Evolutionary conservation across 2,888 invertebrate species (phyloP), one percentile per base, ranked within the genome.

Genomic region (Perdita meconis): DNA sequence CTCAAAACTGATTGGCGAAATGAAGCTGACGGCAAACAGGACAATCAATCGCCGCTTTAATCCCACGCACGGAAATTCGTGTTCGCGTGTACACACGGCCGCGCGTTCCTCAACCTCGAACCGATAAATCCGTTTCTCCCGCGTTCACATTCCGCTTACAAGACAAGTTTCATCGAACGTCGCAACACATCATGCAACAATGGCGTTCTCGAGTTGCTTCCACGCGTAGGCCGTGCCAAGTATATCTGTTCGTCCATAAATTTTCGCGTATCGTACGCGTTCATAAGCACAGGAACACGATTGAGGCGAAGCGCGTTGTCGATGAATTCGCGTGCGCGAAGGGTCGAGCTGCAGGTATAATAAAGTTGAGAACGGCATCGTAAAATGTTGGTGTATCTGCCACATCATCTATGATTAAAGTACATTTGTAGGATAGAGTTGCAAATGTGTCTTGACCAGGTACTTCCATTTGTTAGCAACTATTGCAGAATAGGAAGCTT

Each of bases 101-200:
- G 47, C 34, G 34, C 22, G 50, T 64, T 51, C 34, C 53, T 19
- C 30, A 24, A 36, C 65, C 73, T 55, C 70, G 24, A 22, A 34
- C 24, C 55, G 36, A 70, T 82, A 79, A 82, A 82, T 82, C 64
- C 44, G 22, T 63, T 44, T 30, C 64, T 22, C 70, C 63, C 47
- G 64, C 68, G 42, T 50, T 53, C 74, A n/a, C 59, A 24, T 61
- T 66, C 64, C 63, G 59, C 57, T 60, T 79, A 77, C 76, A 47
- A 60, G 34, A 56, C 59, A 50, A 71, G 73, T 75, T 74, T 67
- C 78, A 22, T 57, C 76, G 53, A 55, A 67, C 70, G 71, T 70
- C 81, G 81, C 70, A 79, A 78, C 71, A 78, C 80, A 83, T 81
- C 83, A 81, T 71, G 78, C 74, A 83, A 83, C 83, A 81, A 83